Conservation (phyloP, 2,888 invertebrate species). For the Melieria picta region DNA sequence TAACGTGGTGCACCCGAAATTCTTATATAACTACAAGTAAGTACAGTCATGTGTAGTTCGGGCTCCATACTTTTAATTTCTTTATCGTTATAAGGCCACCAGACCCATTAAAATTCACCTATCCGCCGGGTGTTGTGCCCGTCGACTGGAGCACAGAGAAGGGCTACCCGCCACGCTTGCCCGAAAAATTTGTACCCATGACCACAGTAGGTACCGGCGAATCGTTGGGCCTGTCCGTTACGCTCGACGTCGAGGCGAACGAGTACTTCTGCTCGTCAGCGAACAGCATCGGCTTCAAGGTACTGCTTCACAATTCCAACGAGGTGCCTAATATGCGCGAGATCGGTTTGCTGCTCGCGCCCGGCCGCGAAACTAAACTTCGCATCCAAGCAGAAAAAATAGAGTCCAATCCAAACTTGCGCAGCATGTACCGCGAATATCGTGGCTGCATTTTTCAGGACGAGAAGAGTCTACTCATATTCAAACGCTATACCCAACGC, state of each 20-base stretch:
- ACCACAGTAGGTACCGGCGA: conserved; percentile 70
- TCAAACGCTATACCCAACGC: conserved; percentile 75
- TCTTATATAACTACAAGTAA: conserved; percentile 68
- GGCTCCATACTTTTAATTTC: too few relatives aligned
- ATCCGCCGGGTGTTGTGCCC: conserved; percentile 13
- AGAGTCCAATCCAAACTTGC: conserved; percentile 37
- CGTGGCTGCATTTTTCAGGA: conserved; percentile 76
- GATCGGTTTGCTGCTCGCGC: conserved; percentile 43
- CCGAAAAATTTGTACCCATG: conserved; percentile 69
- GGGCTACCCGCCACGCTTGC: conserved; percentile 71
- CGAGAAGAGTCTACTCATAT: conserved; percentile 73
- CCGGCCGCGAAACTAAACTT: conserved; percentile 47
- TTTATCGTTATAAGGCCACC: too few relatives aligned
- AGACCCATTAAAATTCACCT: not conserved
- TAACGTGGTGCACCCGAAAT: conserved; percentile 74
- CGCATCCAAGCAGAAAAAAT: conserved; percentile 43
- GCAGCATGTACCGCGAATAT: conserved; percentile 19
- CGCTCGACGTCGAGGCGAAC: conserved; percentile 74
- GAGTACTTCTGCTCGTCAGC: conserved; percentile 83
- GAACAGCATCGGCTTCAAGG: conserved; percentile 66
- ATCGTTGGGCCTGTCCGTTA: conserved; percentile 74
- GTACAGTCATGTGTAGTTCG: not conserved
- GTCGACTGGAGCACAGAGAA: conserved; percentile 78
- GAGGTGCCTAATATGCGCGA: conserved; percentile 44
- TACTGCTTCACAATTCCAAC: conserved; percentile 45